These are phyloP conservation scores for Pluvialis apricaria DNA, from an alignment of 2,113 vertebrate genomes.

Conservation along the genomic window DNA sequence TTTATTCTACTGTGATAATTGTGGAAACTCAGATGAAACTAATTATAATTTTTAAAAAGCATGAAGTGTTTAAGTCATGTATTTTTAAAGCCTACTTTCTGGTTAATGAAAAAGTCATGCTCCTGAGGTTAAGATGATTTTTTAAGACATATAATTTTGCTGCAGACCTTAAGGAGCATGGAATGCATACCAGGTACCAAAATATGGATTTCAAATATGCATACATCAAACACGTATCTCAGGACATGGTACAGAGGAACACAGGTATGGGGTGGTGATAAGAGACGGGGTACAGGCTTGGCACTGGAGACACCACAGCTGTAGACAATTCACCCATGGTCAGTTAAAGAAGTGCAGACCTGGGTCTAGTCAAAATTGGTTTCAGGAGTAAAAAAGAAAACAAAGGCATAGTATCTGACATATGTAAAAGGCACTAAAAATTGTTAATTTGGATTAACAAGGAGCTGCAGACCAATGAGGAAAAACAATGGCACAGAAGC, in stretches of 20 bases:
- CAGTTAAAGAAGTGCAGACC: not conserved
- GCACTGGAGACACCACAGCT: not conserved
- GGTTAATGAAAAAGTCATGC: not conserved
- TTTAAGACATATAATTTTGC: not conserved
- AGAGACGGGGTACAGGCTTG: not conserved
- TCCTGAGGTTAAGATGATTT: not conserved
- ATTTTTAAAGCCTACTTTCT: not conserved
- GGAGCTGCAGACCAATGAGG: not conserved
- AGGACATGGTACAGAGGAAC: not conserved
- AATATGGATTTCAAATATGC: not conserved
- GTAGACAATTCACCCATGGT: not conserved
- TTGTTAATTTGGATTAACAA: not conserved
- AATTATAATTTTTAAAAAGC: not conserved
- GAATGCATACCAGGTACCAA: not conserved
- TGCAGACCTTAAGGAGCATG: not conserved
- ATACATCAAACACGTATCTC: not conserved
- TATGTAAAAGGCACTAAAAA: not conserved
- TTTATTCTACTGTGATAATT: slow-evolving; percentile 25
- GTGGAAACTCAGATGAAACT: not conserved
- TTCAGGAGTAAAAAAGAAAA: not conserved
- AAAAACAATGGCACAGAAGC: not conserved
- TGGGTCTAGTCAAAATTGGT: not conserved
- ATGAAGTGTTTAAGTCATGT: not conserved
- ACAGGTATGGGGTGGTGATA: not conserved
- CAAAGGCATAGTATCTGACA: not conserved